These are phyloP conservation scores for Leucoma salicis DNA, from an alignment of 2,888 invertebrate species.

Conservation along the genomic window DNA sequence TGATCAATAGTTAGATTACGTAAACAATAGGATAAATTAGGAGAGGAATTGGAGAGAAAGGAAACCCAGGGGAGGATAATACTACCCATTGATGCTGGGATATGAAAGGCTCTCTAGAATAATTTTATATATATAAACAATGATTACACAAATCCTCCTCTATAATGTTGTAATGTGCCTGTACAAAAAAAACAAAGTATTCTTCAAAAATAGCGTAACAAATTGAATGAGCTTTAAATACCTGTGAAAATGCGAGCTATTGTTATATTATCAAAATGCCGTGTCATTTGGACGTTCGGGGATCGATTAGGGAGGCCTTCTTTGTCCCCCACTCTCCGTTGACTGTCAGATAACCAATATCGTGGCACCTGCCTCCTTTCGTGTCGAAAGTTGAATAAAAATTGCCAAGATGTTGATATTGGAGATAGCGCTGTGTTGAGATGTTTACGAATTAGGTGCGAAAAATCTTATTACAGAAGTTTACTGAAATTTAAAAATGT, in stretches of 20 bases:
- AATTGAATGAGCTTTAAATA: conserved; percentile 18
- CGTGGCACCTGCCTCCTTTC: conserved; percentile 45
- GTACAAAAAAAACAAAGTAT: too few relatives aligned
- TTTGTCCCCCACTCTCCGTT: conserved; percentile 11
- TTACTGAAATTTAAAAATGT: too few relatives aligned
- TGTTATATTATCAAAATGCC: conserved; percentile 24
- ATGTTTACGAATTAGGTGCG: neutral
- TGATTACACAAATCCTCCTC: too few relatives aligned
- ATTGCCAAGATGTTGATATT: conserved; percentile 14
- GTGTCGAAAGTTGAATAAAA: conserved; percentile 37
- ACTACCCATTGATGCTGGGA: too few relatives aligned
- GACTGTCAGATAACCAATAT: conserved; percentile 51
- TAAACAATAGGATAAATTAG: too few relatives aligned
- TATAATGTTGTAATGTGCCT: too few relatives aligned
- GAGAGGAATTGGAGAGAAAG: too few relatives aligned
- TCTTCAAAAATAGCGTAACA: too few relatives aligned
- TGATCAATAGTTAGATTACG: too few relatives aligned
- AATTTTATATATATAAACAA: too few relatives aligned
- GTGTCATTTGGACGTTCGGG: conserved; percentile 20
- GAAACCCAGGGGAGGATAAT: too few relatives aligned
- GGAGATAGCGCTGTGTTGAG: neutral
- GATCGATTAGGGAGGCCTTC: conserved; percentile 5
- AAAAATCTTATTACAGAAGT: neutral
- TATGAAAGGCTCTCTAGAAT: too few relatives aligned
- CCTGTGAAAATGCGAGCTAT: conserved; percentile 17